Evolutionary conservation across 2,888 invertebrate genomes (phyloP).

Genomic region (Microctonus hyperodae): DNA sequence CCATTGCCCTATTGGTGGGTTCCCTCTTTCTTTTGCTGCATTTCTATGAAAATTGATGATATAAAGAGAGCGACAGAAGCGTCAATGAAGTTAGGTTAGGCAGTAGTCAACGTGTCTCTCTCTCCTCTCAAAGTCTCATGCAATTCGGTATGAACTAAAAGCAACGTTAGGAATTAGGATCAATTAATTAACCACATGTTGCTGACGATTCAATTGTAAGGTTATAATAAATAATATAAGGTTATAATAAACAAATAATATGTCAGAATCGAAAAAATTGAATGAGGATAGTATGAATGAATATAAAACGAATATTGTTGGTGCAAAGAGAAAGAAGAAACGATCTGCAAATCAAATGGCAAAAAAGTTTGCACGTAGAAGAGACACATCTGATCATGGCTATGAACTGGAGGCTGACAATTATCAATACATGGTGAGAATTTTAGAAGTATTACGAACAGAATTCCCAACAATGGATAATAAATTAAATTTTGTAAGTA

Average conservation of each 20-base stretch:
- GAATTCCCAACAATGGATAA: constrained; percentile 75
- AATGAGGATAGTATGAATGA: background rate
- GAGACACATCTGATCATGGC: constrained; percentile 67
- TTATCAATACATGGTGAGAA: constrained; percentile 79
- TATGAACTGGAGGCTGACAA: constrained; percentile 75
- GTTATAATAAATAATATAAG: too few species aligned
- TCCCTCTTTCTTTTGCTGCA: too few species aligned
- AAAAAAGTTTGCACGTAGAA: constrained; percentile 76
- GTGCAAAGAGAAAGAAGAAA: constrained; percentile 69
- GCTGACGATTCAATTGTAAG: too few species aligned
- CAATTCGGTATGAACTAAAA: too few species aligned
- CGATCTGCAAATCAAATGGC: constrained; percentile 75
- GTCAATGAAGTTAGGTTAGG: too few species aligned
- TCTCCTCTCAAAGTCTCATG: too few species aligned
- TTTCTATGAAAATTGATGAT: too few species aligned
- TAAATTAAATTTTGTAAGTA: constrained; percentile 76
- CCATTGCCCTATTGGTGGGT: too few species aligned
- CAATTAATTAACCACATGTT: too few species aligned
- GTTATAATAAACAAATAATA: background rate
- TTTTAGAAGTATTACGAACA: constrained; percentile 74
- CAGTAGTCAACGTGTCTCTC: too few species aligned
- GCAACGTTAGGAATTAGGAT: too few species aligned
- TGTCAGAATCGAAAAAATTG: background rate
- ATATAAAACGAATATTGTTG: constrained; percentile 32
- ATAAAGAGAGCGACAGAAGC: too few species aligned